These are phyloP conservation scores for Uropsilus gracilis DNA, from an alignment of 2,113 vertebrate genomes.

Conservation along the genomic window DNA sequence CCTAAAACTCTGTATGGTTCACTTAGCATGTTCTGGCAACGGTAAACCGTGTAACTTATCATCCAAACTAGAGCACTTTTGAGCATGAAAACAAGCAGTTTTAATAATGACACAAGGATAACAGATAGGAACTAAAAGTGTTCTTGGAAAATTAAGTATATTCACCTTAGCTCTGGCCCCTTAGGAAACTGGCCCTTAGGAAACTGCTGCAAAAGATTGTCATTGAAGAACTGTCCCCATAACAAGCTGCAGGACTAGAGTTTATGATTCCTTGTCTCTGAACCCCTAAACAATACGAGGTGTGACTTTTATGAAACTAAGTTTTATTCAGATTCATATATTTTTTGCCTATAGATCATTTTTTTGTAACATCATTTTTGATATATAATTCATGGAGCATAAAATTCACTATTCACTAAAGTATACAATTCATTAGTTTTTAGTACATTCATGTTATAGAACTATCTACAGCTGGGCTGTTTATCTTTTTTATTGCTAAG, in stretches of 20 bases:
- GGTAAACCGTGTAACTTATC: background rate
- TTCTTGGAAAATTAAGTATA: background rate
- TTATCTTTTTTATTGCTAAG: background rate
- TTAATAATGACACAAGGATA: background rate
- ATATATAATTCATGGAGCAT: constrained; percentile 14
- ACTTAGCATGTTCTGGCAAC: background rate
- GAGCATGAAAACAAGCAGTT: background rate
- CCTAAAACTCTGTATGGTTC: background rate
- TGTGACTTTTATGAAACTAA: constrained; percentile 2
- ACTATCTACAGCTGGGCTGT: background rate
- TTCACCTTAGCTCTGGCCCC: background rate
- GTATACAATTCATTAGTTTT: background rate
- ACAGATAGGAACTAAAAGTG: background rate
- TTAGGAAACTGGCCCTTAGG: too few relatives aligned
- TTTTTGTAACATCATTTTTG: constrained; percentile 12
- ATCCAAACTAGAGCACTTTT: background rate
- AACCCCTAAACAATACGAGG: background rate
- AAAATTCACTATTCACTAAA: constrained; percentile 30
- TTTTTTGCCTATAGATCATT: constrained; percentile 26
- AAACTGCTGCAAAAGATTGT: constrained; percentile 2
- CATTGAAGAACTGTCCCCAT: background rate
- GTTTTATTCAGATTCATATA: constrained; percentile 18
- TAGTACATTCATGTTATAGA: background rate
- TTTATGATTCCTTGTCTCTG: background rate
- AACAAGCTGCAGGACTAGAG: background rate